These are phyloP conservation scores for Myiopsitta monachus DNA, from an alignment of 2,113 vertebrate genomes.

Conservation along the genomic window DNA sequence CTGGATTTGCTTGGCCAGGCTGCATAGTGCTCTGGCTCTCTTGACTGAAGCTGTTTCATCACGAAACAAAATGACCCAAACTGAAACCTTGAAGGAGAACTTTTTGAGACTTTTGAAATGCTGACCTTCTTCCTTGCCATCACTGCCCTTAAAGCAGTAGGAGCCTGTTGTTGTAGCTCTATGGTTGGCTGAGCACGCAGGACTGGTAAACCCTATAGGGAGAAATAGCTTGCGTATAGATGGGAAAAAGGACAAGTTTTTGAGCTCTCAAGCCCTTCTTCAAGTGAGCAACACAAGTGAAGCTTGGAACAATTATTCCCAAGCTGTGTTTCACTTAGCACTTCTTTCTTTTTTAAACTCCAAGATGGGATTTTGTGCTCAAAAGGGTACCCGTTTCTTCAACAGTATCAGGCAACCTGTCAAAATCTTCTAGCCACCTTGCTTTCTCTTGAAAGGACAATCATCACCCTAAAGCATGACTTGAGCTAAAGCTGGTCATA, in stretches of 20 bases:
- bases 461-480: neutral
- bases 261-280: neutral
- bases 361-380: neutral
- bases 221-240: neutral
- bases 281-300: neutral
- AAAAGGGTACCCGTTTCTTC: neutral
- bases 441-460: neutral
- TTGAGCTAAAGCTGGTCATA: neutral
- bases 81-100: neutral
- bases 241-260: neutral
- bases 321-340: neutral
- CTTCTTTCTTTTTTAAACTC: neutral
- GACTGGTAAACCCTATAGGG: neutral
- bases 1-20: neutral
- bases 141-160: neutral
- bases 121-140: neutral
- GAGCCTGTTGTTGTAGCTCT: neutral
- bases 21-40: neutral
- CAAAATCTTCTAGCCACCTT: neutral
- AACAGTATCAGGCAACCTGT: neutral
- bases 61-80: neutral
- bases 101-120: neutral
- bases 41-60: neutral
- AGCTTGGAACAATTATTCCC: neutral
- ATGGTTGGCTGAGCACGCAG: neutral